Percentiles rank a stretch among this genome's conserved stretches.
Conservation (phyloP, 2,797 vertebrate species). For the Ptychadena robeensis region DNA sequence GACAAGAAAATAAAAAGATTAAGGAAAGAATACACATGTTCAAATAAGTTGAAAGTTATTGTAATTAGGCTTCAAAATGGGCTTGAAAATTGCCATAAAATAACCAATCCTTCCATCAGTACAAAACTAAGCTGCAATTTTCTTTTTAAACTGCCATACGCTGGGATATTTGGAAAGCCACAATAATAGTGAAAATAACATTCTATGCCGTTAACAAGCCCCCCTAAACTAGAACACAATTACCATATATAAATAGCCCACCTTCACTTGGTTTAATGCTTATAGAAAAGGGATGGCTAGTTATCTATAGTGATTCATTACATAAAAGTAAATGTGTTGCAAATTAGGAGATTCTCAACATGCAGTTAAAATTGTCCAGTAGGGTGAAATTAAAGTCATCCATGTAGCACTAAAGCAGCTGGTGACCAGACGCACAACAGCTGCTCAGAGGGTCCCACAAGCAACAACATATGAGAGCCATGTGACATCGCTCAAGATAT, state of each 20-base stretch:
- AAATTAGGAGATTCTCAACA: not conserved
- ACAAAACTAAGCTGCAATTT: not conserved
- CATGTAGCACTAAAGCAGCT: not conserved
- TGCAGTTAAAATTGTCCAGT: not conserved
- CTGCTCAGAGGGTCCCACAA: not conserved
- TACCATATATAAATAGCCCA: not conserved
- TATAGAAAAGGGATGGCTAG: too few relatives aligned
- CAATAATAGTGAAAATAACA: not conserved
- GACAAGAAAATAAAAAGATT: slow-evolving; percentile 44
- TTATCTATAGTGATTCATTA: not conserved
- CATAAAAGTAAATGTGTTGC: not conserved
- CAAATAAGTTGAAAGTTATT: slow-evolving; percentile 21
- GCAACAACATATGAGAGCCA: not conserved
- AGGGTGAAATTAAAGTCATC: not conserved
- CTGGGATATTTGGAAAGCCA: not conserved
- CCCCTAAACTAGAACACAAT: not conserved
- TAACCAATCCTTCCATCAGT: not conserved
- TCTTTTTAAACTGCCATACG: not conserved
- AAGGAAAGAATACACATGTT: slow-evolving; percentile 24
- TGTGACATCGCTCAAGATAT: too few relatives aligned
- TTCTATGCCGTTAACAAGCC: not conserved
- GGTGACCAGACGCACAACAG: not conserved
- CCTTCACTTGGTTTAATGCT: not conserved
- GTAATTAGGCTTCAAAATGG: slow-evolving; percentile 22
- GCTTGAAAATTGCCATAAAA: not conserved